Evolutionary conservation across 2,797 vertebrate species (phyloP).

Genomic region (Eupleurogrammus muticus): DNA sequence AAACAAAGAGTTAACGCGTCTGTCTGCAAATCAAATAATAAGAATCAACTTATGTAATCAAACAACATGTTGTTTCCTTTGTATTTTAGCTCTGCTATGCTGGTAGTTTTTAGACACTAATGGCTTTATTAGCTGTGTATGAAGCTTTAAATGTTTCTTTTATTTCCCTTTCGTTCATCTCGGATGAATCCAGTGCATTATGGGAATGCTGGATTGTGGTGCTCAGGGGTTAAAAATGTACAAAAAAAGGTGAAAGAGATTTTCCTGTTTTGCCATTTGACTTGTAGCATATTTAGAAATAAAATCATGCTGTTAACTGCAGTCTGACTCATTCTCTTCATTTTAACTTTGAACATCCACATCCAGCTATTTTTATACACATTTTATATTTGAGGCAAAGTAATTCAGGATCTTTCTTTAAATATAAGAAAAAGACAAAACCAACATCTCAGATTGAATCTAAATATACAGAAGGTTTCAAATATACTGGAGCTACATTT

Average conservation of each 20-base stretch:
- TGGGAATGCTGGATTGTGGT: constrained; percentile 85
- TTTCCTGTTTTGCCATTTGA: constrained; percentile 80
- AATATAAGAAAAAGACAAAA: too few species aligned
- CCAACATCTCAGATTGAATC: too few species aligned
- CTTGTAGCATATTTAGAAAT: constrained; percentile 81
- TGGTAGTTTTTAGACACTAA: constrained; percentile 80
- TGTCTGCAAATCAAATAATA: constrained; percentile 52
- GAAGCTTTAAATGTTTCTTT: constrained; percentile 73
- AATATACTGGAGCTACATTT: too few species aligned
- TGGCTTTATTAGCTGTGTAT: constrained; percentile 75
- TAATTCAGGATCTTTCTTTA: too few species aligned
- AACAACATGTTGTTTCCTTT: constrained; percentile 79
- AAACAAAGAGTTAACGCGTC: constrained; percentile 46
- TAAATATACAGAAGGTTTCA: too few species aligned
- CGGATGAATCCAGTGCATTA: constrained; percentile 84
- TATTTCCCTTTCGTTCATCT: constrained; percentile 75
- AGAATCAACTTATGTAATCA: constrained; percentile 65
- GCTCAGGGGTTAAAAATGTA: constrained; percentile 87
- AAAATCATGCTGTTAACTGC: constrained; percentile 79
- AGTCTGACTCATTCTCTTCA: constrained; percentile 33
- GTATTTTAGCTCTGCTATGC: constrained; percentile 80
- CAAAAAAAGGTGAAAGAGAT: constrained; percentile 67
- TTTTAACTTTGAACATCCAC: not conserved
- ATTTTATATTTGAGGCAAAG: not conserved
- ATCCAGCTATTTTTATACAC: not conserved